Conservation (phyloP, 1,140 invertebrate genomes). For the Pectinophora gossypiella region DNA sequence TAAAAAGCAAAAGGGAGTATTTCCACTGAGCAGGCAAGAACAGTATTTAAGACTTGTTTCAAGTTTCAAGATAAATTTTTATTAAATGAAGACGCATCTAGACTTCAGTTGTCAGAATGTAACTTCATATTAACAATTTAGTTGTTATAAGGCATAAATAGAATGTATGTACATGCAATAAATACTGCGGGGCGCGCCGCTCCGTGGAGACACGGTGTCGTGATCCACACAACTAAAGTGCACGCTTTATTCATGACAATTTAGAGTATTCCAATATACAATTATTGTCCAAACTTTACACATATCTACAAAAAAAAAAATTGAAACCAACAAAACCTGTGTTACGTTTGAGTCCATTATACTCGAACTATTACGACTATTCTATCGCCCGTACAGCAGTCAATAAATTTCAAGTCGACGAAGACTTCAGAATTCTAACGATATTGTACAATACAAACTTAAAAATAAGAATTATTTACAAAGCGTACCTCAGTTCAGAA, state of each 20-base stretch:
- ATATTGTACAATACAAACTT: constrained; percentile 67
- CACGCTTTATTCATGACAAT: constrained; percentile 27
- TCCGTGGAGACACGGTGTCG: background rate
- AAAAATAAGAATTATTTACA: constrained; percentile 69
- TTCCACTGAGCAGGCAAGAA: constrained; percentile 11
- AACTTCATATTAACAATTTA: no score
- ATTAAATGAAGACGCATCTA: no score
- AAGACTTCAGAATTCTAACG: constrained; percentile 31
- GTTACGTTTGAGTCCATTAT: constrained; percentile 25
- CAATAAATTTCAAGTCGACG: constrained; percentile 26
- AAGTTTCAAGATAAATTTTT: no score
- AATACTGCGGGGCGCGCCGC: no score
- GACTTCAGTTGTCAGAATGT: no score
- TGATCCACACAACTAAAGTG: constrained; percentile 17
- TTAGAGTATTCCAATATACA: constrained; percentile 38
- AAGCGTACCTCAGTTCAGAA: constrained; percentile 50
- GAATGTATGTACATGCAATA: no score
- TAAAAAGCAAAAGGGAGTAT: constrained; percentile 13
- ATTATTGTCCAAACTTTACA: constrained; percentile 68
- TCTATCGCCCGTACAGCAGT: constrained; percentile 28
- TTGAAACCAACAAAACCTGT: constrained; percentile 34
- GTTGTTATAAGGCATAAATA: no score
- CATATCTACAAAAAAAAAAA: constrained; percentile 55
- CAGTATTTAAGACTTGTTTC: no score
- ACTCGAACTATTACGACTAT: constrained; percentile 15